Evolutionary conservation across 2,888 invertebrate genomes (phyloP), one percentile per base, ranked within the genome.

Genomic region (Brachyopa scutellaris): DNA sequence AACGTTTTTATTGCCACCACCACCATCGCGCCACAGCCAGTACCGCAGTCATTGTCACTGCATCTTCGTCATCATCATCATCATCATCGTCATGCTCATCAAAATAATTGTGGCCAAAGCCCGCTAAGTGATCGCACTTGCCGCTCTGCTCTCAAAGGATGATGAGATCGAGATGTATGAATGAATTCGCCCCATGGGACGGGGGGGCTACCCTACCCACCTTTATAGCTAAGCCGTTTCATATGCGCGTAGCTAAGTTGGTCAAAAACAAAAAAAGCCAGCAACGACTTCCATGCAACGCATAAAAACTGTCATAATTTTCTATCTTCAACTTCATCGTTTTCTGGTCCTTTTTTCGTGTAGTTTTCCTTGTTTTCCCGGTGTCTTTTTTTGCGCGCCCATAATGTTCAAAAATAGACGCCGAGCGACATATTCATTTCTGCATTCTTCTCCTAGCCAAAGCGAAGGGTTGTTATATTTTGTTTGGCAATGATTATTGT

Each of bases 401-500:
- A 26, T 5, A 26, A 7, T 38, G 36, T 38, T 55, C 67, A 31
- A 55, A 67, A 67, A 67, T 67, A 67, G 67, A 55, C 15, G 2
- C 42, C 4, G 19, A 19, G 26, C 15, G 15, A 13, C 26, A 40
- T 3, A 62, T 47, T 47, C 47, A 62, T 47, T 62, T 47, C 2
- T 33, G 21, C 67, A 55, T 55, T 67, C 53, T 67, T 33, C 8
- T 29, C 21, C 6, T 36, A 23, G 36, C n/a, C 51, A 45, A n/a
- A 51, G 42, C 21, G 55, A 42, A 66, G 33, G 38, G 67, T 23
- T n/a, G n/a, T n/a, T 42, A 17, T 55, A 45, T 67, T 67, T 67
- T 45, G 33, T 42, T 67, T 55, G 53, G 67, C 55, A 55, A 67
- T 33, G 55, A 67, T 67, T 31, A 8, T 55, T 67, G 67, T 55